Percentiles rank a stretch among this genome's conserved stretches.
phyloP scores from a whole-genome alignment of 2,113 vertebrate genomes.

The Picathartes gymnocephalus region DNA sequence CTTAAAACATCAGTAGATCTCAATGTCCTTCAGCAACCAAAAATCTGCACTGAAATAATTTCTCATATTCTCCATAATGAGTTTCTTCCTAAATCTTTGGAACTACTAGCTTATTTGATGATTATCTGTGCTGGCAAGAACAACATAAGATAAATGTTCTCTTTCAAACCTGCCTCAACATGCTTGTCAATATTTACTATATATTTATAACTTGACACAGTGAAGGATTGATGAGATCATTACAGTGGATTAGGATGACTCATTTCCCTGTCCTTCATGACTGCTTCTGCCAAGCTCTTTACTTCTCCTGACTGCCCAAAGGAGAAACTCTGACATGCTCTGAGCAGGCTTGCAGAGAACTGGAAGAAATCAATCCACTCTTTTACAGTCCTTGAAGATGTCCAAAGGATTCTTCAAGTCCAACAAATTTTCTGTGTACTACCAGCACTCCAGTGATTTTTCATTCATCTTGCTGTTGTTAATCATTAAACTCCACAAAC shows the following conservation, averaged over 20 bases:
- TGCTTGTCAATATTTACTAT: neutral
- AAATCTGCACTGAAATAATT: neutral
- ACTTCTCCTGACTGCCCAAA: neutral
- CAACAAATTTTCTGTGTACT: neutral
- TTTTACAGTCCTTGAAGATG: neutral
- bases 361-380: neutral
- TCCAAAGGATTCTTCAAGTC: neutral
- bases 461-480: neutral
- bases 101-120: neutral
- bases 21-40: neutral
- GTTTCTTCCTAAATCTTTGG: neutral
- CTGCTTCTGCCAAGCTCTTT: neutral
- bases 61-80: neutral
- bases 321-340: neutral
- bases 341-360: neutral
- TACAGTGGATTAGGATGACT: conserved; percentile 6
- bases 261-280: neutral
- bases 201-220: neutral
- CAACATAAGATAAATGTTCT: neutral
- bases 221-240: neutral
- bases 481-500: neutral
- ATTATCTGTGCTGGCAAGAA: neutral
- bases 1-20: neutral
- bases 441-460: neutral
- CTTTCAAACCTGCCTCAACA: neutral